Evolutionary conservation across 2,113 vertebrate genomes (phyloP).

Genomic region (Xenopus tropicalis): DNA sequence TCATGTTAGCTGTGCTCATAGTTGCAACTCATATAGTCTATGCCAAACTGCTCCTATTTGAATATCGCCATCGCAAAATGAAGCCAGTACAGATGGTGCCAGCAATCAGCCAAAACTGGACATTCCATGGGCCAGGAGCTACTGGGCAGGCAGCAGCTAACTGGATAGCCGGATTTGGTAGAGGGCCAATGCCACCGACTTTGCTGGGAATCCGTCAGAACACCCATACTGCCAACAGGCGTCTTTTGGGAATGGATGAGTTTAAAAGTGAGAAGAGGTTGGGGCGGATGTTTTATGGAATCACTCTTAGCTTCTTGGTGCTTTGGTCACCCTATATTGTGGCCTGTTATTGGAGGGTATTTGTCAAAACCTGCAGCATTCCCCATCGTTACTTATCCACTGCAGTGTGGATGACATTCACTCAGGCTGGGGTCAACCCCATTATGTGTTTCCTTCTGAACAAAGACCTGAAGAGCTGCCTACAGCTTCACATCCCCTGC

Average conservation of each 20-base stretch:
- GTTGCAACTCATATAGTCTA: conserved; percentile 90
- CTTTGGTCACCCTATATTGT: conserved; percentile 93
- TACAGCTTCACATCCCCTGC: conserved; percentile 84
- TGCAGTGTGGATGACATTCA: conserved; percentile 93
- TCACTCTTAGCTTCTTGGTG: conserved; percentile 88
- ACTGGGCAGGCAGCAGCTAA: conserved; percentile 91
- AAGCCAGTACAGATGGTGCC: conserved; percentile 91
- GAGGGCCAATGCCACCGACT: conserved; percentile 90
- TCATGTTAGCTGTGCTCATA: conserved; percentile 89
- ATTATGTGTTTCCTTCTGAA: conserved; percentile 92
- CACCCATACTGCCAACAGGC: conserved; percentile 84
- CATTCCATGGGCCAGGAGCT: conserved; percentile 90
- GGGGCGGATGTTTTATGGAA: conserved; percentile 92
- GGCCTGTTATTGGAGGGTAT: conserved; percentile 92
- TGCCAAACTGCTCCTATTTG: conserved; percentile 87
- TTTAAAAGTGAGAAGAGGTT: conserved; percentile 87
- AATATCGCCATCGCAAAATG: conserved; percentile 93
- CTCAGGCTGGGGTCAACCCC: conserved; percentile 89
- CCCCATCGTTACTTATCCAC: conserved; percentile 86
- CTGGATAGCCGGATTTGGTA: conserved; percentile 91
- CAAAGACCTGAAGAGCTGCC: conserved; percentile 90
- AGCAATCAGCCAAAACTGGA: conserved; percentile 94
- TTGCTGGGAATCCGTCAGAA: conserved; percentile 89
- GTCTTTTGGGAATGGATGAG: conserved; percentile 90
- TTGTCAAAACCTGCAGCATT: conserved; percentile 84